Conservation (phyloP, 1,140 invertebrate species). For the Drosophila novamexicana region DNA sequence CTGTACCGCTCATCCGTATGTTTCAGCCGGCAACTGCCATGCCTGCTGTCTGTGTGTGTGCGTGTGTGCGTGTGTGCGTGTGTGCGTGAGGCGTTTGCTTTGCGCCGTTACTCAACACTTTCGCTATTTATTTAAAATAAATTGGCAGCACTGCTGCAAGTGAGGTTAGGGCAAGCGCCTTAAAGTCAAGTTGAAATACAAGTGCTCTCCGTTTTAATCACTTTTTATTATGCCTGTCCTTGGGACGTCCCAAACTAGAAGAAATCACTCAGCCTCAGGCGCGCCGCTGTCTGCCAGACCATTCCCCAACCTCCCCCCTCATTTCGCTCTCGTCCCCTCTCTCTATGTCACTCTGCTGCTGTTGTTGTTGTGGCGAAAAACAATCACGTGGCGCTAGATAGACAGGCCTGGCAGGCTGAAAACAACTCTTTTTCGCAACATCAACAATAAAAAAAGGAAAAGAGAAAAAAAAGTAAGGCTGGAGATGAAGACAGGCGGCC, state of each 20-base stretch:
- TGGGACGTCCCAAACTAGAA: constrained; percentile 29
- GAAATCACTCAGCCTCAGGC: constrained; percentile 50
- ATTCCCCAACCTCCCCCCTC: not conserved
- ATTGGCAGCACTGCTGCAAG: constrained; percentile 48
- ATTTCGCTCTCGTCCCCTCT: not conserved
- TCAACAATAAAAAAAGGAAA: constrained; percentile 62
- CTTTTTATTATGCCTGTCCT: constrained; percentile 68
- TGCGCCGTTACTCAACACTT: constrained; percentile 64
- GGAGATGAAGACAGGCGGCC: constrained; percentile 8
- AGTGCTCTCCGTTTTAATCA: constrained; percentile 59
- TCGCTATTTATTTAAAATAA: constrained; percentile 76
- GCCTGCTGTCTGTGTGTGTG: not conserved
- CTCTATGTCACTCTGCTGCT: constrained; percentile 1
- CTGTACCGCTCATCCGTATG: constrained; percentile 22
- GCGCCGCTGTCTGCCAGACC: constrained; percentile 2
- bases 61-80: constrained; percentile 1
- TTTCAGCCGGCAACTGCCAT: not conserved
- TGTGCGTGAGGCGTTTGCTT: constrained; percentile 35
- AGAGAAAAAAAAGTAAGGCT: not conserved
- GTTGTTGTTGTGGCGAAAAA: constrained; percentile 52
- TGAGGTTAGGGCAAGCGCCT: constrained; percentile 16
- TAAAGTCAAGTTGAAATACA: constrained; percentile 33
- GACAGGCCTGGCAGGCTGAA: constrained; percentile 72
- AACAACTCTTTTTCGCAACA: constrained; percentile 77
- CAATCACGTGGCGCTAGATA: constrained; percentile 74